Base-by-base conservation (phyloP, 2,797 vertebrate genomes). In the Pogonophryne albipinna region DNA sequence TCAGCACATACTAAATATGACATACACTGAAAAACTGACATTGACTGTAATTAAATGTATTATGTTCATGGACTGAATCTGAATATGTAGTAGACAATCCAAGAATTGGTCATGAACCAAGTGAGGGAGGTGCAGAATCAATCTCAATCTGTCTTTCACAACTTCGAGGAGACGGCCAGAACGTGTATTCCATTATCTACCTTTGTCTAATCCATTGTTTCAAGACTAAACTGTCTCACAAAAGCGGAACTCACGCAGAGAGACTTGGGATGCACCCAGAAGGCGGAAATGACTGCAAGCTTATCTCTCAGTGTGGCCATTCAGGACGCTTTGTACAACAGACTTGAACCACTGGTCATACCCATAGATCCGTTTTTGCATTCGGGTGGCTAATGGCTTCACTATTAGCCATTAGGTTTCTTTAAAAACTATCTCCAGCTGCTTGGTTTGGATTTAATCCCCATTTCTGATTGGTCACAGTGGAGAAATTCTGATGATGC, bases 161-260 rank as follows among this genome's bases (percentile, higher is more conserved):
- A 31, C 27, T 55, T 20, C 14, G 2, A 56, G 17, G 51, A 13
- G 10, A 27, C 17, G 0, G 27, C 44, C 14, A 15, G n/a, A 27
- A 19, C n/a, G 34, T 49, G 31, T 19, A 23, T 34, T 3, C 15
- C 9, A 17, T 57, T 65, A 66, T 74, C 62, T 45, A 34, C 19
- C 0, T 17, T 51, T 74, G 49, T 38, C 14, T 4, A 0, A 20
- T 23, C 51, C 23, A 17, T 10, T 53, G 72, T 73, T 61, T 58
- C 27, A n/a, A 46, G 50, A 64, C 52, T 27, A 56, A 52, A 57
- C 27, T 47, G 27, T 17, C 19, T 8, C 15, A 60, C 53, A 59
- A 69, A 68, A 58, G 66, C 67, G n/a, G 46, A 16, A 31, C 47
- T 50, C 15, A 10, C 34, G 66, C 55, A 20, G 55, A 17, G 27